Percentiles rank a stretch among this genome's conserved stretches.
Conservation (phyloP, 1,140 invertebrate genomes). For the Chionoecetes opilio region DNA sequence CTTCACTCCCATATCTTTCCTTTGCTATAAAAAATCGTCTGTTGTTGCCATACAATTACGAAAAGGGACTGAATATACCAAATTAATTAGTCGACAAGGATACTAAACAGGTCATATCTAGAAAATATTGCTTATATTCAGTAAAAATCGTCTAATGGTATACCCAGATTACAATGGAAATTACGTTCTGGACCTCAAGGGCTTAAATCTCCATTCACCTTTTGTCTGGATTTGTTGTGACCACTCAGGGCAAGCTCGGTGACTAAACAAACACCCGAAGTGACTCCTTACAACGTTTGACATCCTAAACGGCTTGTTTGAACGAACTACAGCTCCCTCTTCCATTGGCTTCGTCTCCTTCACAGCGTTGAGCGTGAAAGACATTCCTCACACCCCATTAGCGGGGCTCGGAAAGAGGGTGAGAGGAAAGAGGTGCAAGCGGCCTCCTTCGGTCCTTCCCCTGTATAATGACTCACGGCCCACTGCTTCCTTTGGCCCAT, state of each 20-base stretch:
- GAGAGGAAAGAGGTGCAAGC: constrained; percentile 2
- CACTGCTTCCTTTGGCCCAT: neutral
- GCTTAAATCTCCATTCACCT: too few relatives aligned
- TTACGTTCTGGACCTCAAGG: too few relatives aligned
- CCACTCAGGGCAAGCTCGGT: neutral
- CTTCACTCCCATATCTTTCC: too few relatives aligned
- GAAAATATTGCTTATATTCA: too few relatives aligned
- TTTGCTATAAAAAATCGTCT: too few relatives aligned
- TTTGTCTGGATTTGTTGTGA: neutral
- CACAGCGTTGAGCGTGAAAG: neutral
- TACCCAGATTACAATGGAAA: too few relatives aligned
- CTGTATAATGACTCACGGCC: neutral
- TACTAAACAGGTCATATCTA: too few relatives aligned
- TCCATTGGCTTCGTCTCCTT: neutral
- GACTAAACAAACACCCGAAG: neutral
- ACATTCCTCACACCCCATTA: constrained; percentile 39
- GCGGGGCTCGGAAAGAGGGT: neutral
- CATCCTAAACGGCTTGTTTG: neutral
- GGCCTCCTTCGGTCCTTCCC: neutral
- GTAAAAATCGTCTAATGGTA: too few relatives aligned
- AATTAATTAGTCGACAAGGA: too few relatives aligned
- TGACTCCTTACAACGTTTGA: neutral
- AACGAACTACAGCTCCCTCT: neutral
- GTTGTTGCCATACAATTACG: too few relatives aligned
- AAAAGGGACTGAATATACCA: too few relatives aligned